phyloP scores from a whole-genome alignment of 2,113 vertebrate species.

The Amphiprion ocellaris region DNA sequence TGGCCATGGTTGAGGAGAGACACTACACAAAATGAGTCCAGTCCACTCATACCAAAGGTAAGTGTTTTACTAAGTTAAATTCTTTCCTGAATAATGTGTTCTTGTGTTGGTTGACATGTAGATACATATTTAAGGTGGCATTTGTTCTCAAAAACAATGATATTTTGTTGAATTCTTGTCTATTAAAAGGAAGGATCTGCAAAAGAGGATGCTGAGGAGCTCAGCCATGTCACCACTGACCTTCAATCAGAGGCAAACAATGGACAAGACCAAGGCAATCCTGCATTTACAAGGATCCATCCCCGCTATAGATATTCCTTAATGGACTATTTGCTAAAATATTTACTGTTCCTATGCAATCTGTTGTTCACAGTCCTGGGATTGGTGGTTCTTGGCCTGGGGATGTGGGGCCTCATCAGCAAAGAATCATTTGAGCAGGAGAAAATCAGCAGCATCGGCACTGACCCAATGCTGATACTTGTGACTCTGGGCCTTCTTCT shows the following conservation, averaged over 20 bases:
- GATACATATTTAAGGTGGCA: neutral
- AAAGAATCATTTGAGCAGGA: conserved; percentile 85
- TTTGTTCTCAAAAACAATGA: neutral
- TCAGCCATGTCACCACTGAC: conserved; percentile 34
- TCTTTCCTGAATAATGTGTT: neutral
- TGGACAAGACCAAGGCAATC: conserved; percentile 18
- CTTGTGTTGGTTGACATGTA: neutral
- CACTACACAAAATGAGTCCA: conserved; percentile 71
- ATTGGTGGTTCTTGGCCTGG: conserved; percentile 82
- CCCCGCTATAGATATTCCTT: conserved; percentile 37
- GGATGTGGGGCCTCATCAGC: conserved; percentile 91
- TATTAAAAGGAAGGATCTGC: conserved; percentile 56
- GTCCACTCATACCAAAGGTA: conserved; percentile 90
- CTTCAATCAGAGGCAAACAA: conserved; percentile 12
- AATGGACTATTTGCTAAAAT: conserved; percentile 84
- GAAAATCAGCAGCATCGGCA: conserved; percentile 79
- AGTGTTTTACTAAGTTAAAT: conserved; percentile 14
- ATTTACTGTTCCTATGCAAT: conserved; percentile 86
- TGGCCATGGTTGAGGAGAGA: conserved; percentile 61
- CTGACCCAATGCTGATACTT: conserved; percentile 89
- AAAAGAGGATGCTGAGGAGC: conserved; percentile 33
- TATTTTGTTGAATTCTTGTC: conserved; percentile 30
- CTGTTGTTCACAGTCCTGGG: conserved; percentile 88
- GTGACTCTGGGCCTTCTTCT: conserved; percentile 81
- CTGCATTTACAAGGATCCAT: conserved; percentile 15